Evolutionary conservation across 2,888 invertebrate genomes (phyloP).

Genomic region (Amphipyra tragopoginis): DNA sequence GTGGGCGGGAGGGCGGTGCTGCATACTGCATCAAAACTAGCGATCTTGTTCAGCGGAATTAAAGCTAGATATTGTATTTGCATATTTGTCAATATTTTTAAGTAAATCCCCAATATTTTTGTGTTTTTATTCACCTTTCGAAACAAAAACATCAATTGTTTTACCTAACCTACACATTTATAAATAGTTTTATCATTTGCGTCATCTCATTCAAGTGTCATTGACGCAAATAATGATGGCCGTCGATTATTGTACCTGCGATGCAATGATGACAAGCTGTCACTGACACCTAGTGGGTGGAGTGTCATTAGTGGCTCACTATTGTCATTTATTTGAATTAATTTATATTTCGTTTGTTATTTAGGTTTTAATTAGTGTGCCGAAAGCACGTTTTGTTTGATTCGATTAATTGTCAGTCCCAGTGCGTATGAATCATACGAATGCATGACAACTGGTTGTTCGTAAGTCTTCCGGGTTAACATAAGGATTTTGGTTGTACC

Average conservation of each 20-base stretch:
- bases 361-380: constrained; percentile 1
- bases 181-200: constrained; percentile 45
- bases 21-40: too few species aligned
- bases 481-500: too few species aligned
- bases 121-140: not conserved
- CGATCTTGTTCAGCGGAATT: too few species aligned
- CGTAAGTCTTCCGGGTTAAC: too few species aligned
- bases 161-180: constrained; percentile 32
- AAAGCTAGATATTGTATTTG: too few species aligned
- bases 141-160: constrained; percentile 36
- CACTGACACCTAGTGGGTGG: constrained; percentile 51
- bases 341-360: constrained; percentile 13
- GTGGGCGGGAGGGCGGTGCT: too few species aligned
- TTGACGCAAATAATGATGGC: constrained; percentile 31
- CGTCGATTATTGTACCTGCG: constrained; percentile 44
- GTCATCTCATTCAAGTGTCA: constrained; percentile 53
- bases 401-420: too few species aligned
- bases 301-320: constrained; percentile 37
- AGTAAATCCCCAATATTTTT: too few species aligned
- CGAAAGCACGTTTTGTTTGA: too few species aligned
- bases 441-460: too few species aligned
- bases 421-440: too few species aligned
- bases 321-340: constrained; percentile 40
- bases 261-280: constrained; percentile 42
- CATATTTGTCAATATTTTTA: too few species aligned